Percentiles rank a stretch among this genome's conserved stretches.
phyloP scores from a whole-genome alignment of 2,797 vertebrate species.

The Cossypha dichroa region DNA sequence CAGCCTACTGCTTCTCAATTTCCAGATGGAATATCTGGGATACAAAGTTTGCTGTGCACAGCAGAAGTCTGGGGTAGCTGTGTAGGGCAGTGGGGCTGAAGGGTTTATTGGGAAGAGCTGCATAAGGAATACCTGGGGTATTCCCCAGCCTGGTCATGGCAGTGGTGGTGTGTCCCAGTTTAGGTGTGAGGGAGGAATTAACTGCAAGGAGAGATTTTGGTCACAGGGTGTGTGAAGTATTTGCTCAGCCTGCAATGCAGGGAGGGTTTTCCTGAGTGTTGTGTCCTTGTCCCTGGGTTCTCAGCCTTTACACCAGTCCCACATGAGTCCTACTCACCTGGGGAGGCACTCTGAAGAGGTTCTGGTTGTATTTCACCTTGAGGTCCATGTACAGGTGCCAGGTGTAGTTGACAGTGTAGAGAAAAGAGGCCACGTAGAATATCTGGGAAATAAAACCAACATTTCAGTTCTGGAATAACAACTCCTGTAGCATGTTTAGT shows the following conservation, averaged over 20 bases:
- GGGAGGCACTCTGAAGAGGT: constrained; percentile 62
- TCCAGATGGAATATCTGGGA: background rate
- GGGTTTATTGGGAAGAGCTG: background rate
- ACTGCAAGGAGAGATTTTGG: background rate
- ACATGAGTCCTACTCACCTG: constrained; percentile 71
- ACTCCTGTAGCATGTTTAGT: background rate
- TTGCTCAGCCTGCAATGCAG: constrained; percentile 17
- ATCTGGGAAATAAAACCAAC: constrained; percentile 73
- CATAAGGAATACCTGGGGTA: background rate
- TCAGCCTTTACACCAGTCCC: background rate
- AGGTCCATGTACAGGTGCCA: constrained; percentile 83
- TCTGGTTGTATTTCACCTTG: constrained; percentile 77
- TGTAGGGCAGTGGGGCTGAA: background rate
- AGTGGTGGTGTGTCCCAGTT: background rate
- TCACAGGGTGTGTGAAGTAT: background rate
- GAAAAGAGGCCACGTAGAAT: constrained; percentile 87
- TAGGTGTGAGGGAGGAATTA: background rate
- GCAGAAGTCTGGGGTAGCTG: background rate
- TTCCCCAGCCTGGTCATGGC: background rate
- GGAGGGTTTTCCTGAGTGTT: background rate
- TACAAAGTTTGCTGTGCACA: background rate
- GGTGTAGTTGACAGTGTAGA: constrained; percentile 87
- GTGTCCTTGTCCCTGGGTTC: background rate
- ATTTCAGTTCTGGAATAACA: background rate
- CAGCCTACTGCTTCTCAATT: background rate